phyloP scores from a whole-genome alignment of 2,888 invertebrate genomes.

The Malacosoma neustria region DNA sequence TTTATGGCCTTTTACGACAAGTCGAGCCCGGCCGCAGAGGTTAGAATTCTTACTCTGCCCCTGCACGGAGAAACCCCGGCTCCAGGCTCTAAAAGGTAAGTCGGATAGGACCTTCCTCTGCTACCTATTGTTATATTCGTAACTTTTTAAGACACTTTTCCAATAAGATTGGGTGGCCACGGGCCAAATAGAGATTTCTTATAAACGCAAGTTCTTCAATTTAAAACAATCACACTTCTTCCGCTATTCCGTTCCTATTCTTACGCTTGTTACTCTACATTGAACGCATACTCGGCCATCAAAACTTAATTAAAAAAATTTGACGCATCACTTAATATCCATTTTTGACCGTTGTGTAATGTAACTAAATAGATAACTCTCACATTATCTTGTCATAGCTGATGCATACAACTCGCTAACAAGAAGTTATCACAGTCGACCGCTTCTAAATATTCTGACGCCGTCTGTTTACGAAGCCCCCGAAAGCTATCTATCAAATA shows the following conservation, averaged over 20 bases:
- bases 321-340: slow-evolving; percentile 9
- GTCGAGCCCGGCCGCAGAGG: no score
- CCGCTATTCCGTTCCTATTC: background rate
- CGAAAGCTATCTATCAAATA: slow-evolving; percentile 16
- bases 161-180: no score
- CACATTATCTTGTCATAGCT: slow-evolving; percentile 55
- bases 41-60: no score
- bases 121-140: no score
- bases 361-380: slow-evolving; percentile 4
- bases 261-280: background rate
- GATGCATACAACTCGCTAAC: slow-evolving; percentile 46
- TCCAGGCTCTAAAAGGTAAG: no score
- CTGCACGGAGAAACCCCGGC: no score
- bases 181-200: no score
- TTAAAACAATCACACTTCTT: no score
- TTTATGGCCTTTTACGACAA: no score
- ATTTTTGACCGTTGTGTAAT: background rate
- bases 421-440: slow-evolving; percentile 62
- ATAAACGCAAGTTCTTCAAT: no score
- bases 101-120: no score
- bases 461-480: slow-evolving; percentile 52
- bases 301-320: slow-evolving; percentile 10
- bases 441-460: slow-evolving; percentile 57
- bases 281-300: background rate
- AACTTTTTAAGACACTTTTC: no score